phyloP scores from a whole-genome alignment of 92 coral and sea anemone genomes.

The Ricordea florida region DNA sequence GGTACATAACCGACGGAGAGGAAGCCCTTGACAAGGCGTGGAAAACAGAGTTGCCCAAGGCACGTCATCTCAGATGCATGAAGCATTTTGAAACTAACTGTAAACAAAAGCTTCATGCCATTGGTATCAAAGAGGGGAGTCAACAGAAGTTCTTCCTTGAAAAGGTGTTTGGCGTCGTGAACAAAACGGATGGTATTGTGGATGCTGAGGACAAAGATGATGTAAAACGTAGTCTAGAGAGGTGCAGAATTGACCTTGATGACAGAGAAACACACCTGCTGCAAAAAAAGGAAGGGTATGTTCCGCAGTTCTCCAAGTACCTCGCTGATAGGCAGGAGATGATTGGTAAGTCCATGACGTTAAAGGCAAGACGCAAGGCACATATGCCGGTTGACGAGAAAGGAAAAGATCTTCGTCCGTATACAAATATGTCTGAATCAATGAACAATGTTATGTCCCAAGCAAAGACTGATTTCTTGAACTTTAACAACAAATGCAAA shows the following conservation, averaged over 20 bases:
- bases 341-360: slow-evolving; percentile 61
- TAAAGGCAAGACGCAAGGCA: slow-evolving; percentile 55
- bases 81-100: slow-evolving; percentile 60
- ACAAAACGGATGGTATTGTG: slow-evolving; percentile 48
- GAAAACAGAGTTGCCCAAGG: slow-evolving; percentile 55
- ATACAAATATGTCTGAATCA: slow-evolving; percentile 59
- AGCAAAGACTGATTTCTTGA: slow-evolving; percentile 44
- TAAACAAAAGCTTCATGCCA: slow-evolving; percentile 34
- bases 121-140: slow-evolving; percentile 49
- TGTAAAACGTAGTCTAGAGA: slow-evolving; percentile 30
- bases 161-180: slow-evolving; percentile 46
- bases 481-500: slow-evolving; percentile 43
- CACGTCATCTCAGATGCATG: slow-evolving; percentile 49
- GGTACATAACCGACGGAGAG: slow-evolving; percentile 51
- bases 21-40: slow-evolving; percentile 57
- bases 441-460: slow-evolving; percentile 66
- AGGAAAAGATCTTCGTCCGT: slow-evolving; percentile 58
- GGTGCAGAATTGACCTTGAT: slow-evolving; percentile 29
- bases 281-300: slow-evolving; percentile 29
- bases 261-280: slow-evolving; percentile 42
- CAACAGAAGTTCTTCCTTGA: slow-evolving; percentile 43
- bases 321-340: slow-evolving; percentile 43
- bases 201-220: slow-evolving; percentile 61
- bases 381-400: slow-evolving; percentile 39
- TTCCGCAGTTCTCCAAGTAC: slow-evolving; percentile 55